Base-by-base conservation (phyloP, 2,888 invertebrate genomes). In the Timema cristinae region DNA sequence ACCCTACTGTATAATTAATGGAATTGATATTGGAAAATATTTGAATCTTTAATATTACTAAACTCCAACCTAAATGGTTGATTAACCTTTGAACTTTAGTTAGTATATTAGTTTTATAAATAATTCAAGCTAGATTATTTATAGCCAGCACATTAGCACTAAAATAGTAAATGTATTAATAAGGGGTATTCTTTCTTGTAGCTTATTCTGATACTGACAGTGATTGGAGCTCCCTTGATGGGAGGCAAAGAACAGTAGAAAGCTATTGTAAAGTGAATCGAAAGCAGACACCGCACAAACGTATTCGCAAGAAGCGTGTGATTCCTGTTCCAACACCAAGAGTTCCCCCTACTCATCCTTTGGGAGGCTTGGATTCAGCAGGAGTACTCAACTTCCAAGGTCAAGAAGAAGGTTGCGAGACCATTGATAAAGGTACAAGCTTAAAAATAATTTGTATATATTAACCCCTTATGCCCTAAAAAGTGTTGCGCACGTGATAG, bases 151-250 rank as follows among this genome's bases (percentile, higher is more conserved):
- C 1, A 32, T 32, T 32, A 32, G 32, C 32, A 32, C 32, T 32
- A 32, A 32, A 32, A 4, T 32, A 32, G 32, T 32, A 32, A 32
- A 32, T 32, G 32, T 32, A 32, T 32, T 32, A 32, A 32, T 32
- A 32, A 2, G 32, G 7, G 16, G 16, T 5, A 16, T 15, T 50
- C 61, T 63, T 50, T 70, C 66, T 80, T 81, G 50, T 82, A 90
- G 91, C 91, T 72, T 92, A 92, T 82, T 93, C 93, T 72, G 95
- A 96, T 82, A 94, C 95, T 7, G 95, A 96, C 82, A 94, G 94
- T 77, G 95, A 95, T 76, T 92, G 91, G 81, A 93, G 92, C 77
- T 92, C 92, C 75, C 82, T 88, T 76, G 90, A 90, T 78, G 81
- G 85, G 72, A 84, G 88, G 74, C 88, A 89, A 76, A 84, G 87